Evolutionary conservation across 2,888 invertebrate species (phyloP).

Genomic region (Leucoptera coffeella): DNA sequence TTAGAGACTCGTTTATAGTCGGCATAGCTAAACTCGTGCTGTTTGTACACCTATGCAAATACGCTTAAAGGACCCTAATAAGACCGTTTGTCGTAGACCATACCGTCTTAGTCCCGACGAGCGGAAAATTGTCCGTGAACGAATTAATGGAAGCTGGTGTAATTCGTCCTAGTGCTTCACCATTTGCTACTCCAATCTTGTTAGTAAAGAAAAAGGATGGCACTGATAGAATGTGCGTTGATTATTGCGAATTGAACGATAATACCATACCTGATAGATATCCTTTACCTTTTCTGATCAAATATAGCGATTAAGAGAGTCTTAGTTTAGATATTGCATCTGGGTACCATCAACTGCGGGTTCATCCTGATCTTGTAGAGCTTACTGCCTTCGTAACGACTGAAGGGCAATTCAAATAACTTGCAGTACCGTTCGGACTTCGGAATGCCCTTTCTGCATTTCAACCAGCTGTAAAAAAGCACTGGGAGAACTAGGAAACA

Average conservation of each 20-base stretch:
- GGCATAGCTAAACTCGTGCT: slow-evolving; percentile 10
- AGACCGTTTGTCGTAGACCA: slow-evolving; percentile 11
- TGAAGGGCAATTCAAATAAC: slow-evolving; percentile 15
- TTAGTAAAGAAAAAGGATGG: slow-evolving; percentile 12
- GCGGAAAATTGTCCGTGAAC: slow-evolving; percentile 9
- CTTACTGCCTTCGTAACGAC: slow-evolving; percentile 13
- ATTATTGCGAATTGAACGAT: slow-evolving; percentile 6
- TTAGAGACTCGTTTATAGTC: slow-evolving; percentile 8
- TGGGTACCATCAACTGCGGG: slow-evolving; percentile 10
- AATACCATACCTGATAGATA: slow-evolving; percentile 5
- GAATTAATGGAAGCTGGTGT: slow-evolving; percentile 11
- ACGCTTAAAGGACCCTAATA: slow-evolving; percentile 9
- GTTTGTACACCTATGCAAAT: slow-evolving; percentile 11
- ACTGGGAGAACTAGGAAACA: too few species aligned
- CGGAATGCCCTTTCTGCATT: slow-evolving; percentile 16
- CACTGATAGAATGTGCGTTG: too few species aligned
- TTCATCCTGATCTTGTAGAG: slow-evolving; percentile 3
- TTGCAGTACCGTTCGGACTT: slow-evolving; percentile 16
- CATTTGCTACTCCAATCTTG: slow-evolving; percentile 12
- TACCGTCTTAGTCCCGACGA: slow-evolving; percentile 11
- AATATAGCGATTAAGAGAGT: slow-evolving; percentile 9
- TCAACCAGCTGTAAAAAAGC: slow-evolving; percentile 11
- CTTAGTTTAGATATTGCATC: slow-evolving; percentile 9
- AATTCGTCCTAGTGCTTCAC: slow-evolving; percentile 11
- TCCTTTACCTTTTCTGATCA: slow-evolving; percentile 10